Evolutionary conservation across 2,113 vertebrate species (phyloP).

Genomic region (Thalassarche chlororhynchos): DNA sequence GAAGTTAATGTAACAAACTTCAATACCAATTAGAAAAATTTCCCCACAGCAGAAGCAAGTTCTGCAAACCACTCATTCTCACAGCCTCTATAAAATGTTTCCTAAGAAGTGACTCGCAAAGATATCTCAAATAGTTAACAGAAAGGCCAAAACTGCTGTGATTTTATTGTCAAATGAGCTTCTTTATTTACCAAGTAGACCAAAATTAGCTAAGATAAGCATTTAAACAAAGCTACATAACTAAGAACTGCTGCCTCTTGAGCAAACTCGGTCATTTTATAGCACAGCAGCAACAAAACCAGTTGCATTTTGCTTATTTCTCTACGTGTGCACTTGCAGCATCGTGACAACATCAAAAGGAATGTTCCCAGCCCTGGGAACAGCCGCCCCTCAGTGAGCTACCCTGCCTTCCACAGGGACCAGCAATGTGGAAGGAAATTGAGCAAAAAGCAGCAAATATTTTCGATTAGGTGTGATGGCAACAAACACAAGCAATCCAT

Average conservation of each 20-base stretch:
- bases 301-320: background rate
- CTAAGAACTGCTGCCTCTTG: background rate
- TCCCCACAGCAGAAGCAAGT: background rate
- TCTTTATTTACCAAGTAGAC: background rate
- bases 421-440: background rate
- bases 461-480: background rate
- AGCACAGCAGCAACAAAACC: background rate
- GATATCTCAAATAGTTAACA: background rate
- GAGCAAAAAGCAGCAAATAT: background rate
- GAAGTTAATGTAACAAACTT: background rate
- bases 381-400: background rate
- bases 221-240: background rate
- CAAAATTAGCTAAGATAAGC: background rate
- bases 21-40: background rate
- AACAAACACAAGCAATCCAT: background rate
- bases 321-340: conserved; percentile 21
- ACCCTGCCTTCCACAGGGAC: background rate
- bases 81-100: background rate
- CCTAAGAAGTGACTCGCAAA: background rate
- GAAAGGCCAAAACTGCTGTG: background rate
- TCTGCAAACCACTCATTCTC: background rate
- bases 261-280: background rate
- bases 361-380: conserved; percentile 46
- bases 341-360: background rate
- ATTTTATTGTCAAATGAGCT: background rate